Conservation (phyloP, 2,888 invertebrate species). For the Patella ulyssiponensis region DNA sequence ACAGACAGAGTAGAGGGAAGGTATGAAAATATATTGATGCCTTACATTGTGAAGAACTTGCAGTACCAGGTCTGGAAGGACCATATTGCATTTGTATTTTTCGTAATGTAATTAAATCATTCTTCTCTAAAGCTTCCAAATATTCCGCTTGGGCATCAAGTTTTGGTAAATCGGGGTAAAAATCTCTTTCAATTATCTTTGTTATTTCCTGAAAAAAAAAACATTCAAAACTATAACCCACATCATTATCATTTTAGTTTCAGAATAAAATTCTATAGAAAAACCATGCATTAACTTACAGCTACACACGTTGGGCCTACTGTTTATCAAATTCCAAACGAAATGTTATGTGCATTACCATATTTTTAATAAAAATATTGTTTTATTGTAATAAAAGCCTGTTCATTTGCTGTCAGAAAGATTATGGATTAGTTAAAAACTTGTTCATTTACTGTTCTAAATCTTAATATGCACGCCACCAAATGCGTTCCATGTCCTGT, state of each 20-base stretch:
- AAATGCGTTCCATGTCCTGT: too few species aligned
- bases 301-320: too few species aligned
- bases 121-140: conserved; percentile 90
- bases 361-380: too few species aligned
- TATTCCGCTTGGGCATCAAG: conserved; percentile 93
- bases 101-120: conserved; percentile 88
- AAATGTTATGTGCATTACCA: too few species aligned
- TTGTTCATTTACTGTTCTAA: too few species aligned
- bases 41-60: conserved; percentile 55
- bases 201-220: conserved; percentile 81
- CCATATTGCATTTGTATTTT: conserved; percentile 88
- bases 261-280: background rate
- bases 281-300: too few species aligned
- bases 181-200: conserved; percentile 96
- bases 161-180: conserved; percentile 95
- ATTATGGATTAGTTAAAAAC: too few species aligned
- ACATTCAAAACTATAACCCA: background rate
- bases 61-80: conserved; percentile 56
- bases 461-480: too few species aligned
- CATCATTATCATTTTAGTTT: background rate
- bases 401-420: too few species aligned
- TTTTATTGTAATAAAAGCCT: too few species aligned
- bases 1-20: background rate
- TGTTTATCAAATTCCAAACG: too few species aligned
- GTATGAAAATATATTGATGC: conserved; percentile 13